Conservation (phyloP, 2,113 vertebrate species). For the Leptodactylus fuscus region DNA sequence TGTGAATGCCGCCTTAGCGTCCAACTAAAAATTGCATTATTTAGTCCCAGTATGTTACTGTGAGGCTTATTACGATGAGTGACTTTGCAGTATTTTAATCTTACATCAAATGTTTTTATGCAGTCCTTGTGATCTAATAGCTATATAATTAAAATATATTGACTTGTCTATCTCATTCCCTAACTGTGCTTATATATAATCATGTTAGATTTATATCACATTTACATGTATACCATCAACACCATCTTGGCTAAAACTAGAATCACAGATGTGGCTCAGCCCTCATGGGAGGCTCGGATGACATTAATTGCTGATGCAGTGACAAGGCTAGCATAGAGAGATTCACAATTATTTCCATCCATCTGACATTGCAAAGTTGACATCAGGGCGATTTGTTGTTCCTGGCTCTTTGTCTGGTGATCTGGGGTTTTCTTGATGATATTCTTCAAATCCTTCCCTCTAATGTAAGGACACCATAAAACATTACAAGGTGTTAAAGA, state of each 20-base stretch:
- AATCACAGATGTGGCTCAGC: constrained; percentile 54
- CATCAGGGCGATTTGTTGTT: constrained; percentile 44
- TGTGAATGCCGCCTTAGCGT: too few species aligned
- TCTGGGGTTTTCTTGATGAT: too few species aligned
- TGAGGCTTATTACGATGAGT: not conserved
- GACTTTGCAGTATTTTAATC: not conserved
- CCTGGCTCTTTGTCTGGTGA: constrained; percentile 10
- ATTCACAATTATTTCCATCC: constrained; percentile 52
- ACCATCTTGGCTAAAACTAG: constrained; percentile 48
- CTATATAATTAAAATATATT: constrained; percentile 56
- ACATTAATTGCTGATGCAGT: constrained; percentile 60
- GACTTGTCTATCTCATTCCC: constrained; percentile 38
- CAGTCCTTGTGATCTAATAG: too few species aligned
- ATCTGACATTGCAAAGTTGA: constrained; percentile 47
- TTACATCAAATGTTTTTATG: too few species aligned
- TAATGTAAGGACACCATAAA: constrained; percentile 65
- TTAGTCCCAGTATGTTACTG: not conserved
- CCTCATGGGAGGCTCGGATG: constrained; percentile 32
- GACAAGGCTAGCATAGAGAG: constrained; percentile 53
- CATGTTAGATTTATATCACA: constrained; percentile 59
- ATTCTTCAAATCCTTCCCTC: constrained; percentile 53
- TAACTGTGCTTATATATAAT: constrained; percentile 48
- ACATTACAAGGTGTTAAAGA: constrained; percentile 64
- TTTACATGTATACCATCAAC: constrained; percentile 55
- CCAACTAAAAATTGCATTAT: too few species aligned